These are phyloP conservation scores for Ichneumoninae sp. DNA, from an alignment of 2,888 invertebrate species.

Conservation along the genomic window DNA sequence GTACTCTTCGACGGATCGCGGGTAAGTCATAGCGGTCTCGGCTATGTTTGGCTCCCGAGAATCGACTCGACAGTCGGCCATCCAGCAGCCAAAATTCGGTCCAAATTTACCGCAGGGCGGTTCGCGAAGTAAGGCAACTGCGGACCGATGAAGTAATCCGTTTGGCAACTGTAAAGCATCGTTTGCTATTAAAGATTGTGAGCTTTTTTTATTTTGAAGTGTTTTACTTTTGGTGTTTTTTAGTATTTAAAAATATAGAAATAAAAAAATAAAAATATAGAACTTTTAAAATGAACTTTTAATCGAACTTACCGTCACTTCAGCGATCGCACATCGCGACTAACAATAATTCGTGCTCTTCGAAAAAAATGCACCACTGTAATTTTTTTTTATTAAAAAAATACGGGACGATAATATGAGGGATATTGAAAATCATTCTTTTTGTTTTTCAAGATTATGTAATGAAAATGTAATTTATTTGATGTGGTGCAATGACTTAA, in stretches of 20 bases:
- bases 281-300: not conserved
- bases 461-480: constrained; percentile 85
- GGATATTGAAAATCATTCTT: constrained; percentile 62
- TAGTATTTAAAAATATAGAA: not conserved
- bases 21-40: too few species aligned
- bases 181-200: not conserved
- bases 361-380: not conserved
- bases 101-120: too few species aligned
- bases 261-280: not conserved
- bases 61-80: too few species aligned
- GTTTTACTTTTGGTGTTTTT: too few species aligned
- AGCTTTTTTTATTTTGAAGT: not conserved
- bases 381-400: not conserved
- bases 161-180: not conserved
- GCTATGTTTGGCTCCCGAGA: too few species aligned
- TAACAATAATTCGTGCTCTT: not conserved
- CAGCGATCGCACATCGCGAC: not conserved
- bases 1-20: too few species aligned
- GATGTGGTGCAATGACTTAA: constrained; percentile 85
- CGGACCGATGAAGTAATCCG: too few species aligned
- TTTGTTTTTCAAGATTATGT: constrained; percentile 72
- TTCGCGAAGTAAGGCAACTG: too few species aligned
- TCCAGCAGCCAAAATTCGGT: too few species aligned
- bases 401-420: constrained; percentile 25
- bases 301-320: not conserved